Evolutionary conservation across 2,113 vertebrate genomes (phyloP).

Genomic region (Otus sunia): DNA sequence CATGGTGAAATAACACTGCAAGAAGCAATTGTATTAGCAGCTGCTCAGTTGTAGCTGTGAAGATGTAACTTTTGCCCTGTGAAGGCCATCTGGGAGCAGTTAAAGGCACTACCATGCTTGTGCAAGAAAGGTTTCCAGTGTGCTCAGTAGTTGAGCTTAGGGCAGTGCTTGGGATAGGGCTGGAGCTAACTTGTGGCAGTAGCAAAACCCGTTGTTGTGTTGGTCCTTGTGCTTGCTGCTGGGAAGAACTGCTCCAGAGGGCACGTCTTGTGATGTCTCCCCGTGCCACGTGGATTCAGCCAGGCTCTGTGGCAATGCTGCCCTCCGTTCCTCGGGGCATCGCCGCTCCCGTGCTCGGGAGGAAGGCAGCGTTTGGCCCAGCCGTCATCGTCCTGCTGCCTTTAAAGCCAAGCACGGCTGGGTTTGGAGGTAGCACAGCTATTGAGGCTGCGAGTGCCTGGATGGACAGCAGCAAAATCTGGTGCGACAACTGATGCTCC

Average conservation of each 20-base stretch:
- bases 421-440: not conserved
- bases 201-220: not conserved
- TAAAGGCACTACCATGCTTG: not conserved
- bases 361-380: not conserved
- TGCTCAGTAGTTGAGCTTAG: not conserved
- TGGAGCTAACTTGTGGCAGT: not conserved
- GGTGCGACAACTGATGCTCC: not conserved
- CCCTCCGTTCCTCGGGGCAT: too few species aligned
- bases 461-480: not conserved
- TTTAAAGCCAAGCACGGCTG: not conserved
- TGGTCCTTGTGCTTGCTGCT: not conserved
- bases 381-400: not conserved
- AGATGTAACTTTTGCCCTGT: not conserved
- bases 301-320: not conserved
- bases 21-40: not conserved
- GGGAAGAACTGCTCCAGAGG: not conserved
- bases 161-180: not conserved
- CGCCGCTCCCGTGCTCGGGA: not conserved
- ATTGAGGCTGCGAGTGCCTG: not conserved
- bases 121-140: rapidly evolving
- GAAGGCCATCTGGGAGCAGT: not conserved
- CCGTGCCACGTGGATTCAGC: rapidly evolving
- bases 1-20: rapidly evolving
- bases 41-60: not conserved
- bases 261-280: rapidly evolving